Base-by-base conservation (phyloP, 2,888 invertebrate species). In the Xestia ashworthii region DNA sequence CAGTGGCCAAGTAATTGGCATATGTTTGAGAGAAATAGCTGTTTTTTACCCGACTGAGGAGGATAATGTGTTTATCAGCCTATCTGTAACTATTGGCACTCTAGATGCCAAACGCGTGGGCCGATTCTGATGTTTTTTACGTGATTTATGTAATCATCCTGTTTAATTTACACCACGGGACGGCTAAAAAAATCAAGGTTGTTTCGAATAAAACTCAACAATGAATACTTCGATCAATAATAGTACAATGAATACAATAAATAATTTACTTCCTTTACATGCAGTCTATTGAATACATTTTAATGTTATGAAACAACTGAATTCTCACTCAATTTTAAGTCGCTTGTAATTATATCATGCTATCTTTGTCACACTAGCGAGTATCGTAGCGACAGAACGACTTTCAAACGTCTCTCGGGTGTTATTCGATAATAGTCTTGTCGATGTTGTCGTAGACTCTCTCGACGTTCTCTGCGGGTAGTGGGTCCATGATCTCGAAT, bases 401-500 rank as follows among this genome's bases (percentile, higher is more conserved):
- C 44, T 44, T 44, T 44, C 1, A 44, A 44, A 44, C 44, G 9
- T 44, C 11, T 44, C 44, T 44, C 5, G 22, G 9, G 8, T 25
- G 53, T 92, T 78, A 95, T 84, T 96, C 95, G 12, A 93, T 92
- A 25, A 95, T 88, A 78, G 93, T 93, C 84, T 96, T 96, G 70
- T 95, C 93, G 5, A 91, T 91, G 38, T 95, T 91, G 84, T 95
- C 91, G 83, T 95, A 96, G 0, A 94, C 90, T 87, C 89, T 93
- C 22, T 95, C 93, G 3, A 93, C 87, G 16, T 92, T 93, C 65
- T 96, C 95, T 55, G 88, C 87, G 0, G 95, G 95, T 41, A 96
- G 70, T 0, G 96, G 95, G 55, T 96, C 96, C 38, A 96, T 90
- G 2, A 97, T 92, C 87, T 97, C 97, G 70, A 97, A 94, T 74